phyloP scores from a whole-genome alignment of 2,888 invertebrate genomes.

The Nemotelus nigrinus region DNA sequence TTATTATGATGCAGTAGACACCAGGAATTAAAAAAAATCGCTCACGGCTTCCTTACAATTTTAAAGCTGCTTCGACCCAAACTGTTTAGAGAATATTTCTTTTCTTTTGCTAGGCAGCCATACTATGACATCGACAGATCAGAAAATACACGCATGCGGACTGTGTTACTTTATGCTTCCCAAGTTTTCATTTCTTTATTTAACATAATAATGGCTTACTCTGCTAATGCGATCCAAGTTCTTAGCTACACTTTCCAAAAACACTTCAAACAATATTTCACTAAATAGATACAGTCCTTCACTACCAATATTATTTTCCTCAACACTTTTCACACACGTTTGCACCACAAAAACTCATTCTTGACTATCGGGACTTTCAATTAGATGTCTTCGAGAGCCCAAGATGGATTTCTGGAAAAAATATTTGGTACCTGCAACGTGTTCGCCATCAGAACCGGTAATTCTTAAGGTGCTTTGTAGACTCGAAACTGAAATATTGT shows the following conservation, averaged over 20 bases:
- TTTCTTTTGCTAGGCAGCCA: not conserved
- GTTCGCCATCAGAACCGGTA: conserved; percentile 33
- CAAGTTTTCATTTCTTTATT: not conserved
- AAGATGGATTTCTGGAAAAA: not conserved
- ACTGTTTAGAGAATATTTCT: not conserved
- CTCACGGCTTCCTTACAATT: not conserved
- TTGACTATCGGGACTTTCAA: conserved; percentile 1
- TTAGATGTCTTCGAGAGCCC: not conserved
- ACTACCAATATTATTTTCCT: not conserved
- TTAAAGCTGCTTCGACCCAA: not conserved
- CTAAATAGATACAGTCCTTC: not conserved
- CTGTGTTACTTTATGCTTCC: too few relatives aligned
- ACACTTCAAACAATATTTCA: not conserved
- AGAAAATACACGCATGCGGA: too few relatives aligned
- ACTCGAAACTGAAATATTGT: conserved; percentile 4
- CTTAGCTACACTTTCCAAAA: not conserved
- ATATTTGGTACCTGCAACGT: conserved; percentile 20
- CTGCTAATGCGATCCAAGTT: not conserved
- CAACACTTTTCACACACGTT: not conserved
- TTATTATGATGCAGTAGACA: too few relatives aligned
- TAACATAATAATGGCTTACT: not conserved
- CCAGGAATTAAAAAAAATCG: too few relatives aligned
- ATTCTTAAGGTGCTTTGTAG: conserved; percentile 20
- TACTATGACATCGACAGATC: too few relatives aligned
- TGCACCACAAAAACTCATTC: conserved; percentile 6